Percentiles rank a stretch among this genome's conserved stretches.
phyloP scores from a whole-genome alignment of 1,140 invertebrate genomes.

The Philopotamus ludificatus region DNA sequence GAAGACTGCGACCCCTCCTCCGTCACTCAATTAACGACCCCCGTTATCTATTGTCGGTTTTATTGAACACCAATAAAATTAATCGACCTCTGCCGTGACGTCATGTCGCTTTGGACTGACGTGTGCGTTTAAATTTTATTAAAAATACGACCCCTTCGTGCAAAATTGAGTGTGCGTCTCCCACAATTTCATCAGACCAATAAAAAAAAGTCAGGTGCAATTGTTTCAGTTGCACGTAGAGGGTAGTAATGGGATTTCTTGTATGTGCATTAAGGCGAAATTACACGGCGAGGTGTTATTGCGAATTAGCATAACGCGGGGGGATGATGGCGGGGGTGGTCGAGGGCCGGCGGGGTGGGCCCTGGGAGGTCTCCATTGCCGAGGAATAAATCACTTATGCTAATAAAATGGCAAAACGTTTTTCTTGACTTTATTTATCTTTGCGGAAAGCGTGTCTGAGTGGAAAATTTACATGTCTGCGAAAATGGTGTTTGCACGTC shows the following conservation, averaged over 20 bases:
- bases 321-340: not conserved
- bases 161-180: too few species aligned
- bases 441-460: constrained; percentile 38
- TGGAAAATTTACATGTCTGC: constrained; percentile 39
- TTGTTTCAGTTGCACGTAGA: not conserved
- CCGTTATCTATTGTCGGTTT: not conserved
- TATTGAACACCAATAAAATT: too few species aligned
- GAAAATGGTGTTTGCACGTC: constrained; percentile 28
- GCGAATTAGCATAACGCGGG: constrained; percentile 22
- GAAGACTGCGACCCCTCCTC: not conserved
- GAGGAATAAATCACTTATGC: constrained; percentile 40
- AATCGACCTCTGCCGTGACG: too few species aligned
- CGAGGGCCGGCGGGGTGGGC: not conserved
- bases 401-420: constrained; percentile 40
- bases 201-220: not conserved
- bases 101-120: too few species aligned
- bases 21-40: not conserved
- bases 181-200: too few species aligned
- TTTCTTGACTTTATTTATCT: constrained; percentile 40
- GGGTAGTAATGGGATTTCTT: constrained; percentile 7
- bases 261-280: constrained; percentile 20
- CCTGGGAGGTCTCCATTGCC: not conserved
- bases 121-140: too few species aligned
- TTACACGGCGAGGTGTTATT: constrained; percentile 28
- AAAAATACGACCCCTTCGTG: too few species aligned